These are phyloP conservation scores for Caprella mutica DNA, from an alignment of 2,888 invertebrate genomes.

Conservation along the genomic window DNA sequence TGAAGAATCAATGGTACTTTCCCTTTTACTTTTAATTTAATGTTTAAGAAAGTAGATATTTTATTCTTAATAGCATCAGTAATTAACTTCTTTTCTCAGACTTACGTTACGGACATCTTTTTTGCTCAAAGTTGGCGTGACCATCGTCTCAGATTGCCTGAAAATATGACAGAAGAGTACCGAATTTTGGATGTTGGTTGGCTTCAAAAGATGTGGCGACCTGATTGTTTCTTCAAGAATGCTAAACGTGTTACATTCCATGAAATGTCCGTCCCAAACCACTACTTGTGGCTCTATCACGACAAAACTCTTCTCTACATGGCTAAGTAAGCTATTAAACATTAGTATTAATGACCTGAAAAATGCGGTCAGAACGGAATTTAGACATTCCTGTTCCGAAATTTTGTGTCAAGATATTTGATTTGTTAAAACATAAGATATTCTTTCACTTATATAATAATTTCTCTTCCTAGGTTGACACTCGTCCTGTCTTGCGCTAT, in stretches of 20 bases:
- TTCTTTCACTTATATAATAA: background rate
- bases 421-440: background rate
- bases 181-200: constrained; percentile 78
- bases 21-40: no score
- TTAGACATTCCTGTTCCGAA: background rate
- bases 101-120: constrained; percentile 84
- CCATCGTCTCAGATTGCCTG: constrained; percentile 73
- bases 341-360: background rate
- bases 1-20: constrained; percentile 90
- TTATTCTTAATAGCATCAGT: no score
- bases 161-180: constrained; percentile 86
- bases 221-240: constrained; percentile 87
- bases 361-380: background rate
- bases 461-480: constrained; percentile 53
- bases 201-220: constrained; percentile 69
- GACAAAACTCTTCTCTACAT: constrained; percentile 83
- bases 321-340: constrained; percentile 60
- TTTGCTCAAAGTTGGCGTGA: constrained; percentile 87
- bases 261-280: constrained; percentile 88
- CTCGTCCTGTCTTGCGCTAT: constrained; percentile 83
- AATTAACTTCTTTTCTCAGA: constrained; percentile 59
- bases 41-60: no score
- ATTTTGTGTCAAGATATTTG: background rate
- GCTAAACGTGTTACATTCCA: constrained; percentile 85
- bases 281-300: constrained; percentile 81